Evolutionary conservation across 2,113 vertebrate species (phyloP).

Genomic region (Pseudopodoces humilis): DNA sequence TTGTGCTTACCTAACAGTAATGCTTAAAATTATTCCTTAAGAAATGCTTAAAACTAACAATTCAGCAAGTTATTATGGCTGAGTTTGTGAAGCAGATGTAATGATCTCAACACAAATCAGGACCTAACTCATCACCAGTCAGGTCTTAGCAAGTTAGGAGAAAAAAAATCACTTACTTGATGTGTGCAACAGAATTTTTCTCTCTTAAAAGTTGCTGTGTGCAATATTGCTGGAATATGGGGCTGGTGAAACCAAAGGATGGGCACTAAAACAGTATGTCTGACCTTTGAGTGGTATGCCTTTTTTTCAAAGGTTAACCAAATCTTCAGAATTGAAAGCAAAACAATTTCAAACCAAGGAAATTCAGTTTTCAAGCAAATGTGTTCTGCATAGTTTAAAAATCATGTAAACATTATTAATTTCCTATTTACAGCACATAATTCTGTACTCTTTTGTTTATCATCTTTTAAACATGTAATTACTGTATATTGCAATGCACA

Average conservation of each 20-base stretch:
- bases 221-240: not conserved
- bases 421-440: conserved; percentile 49
- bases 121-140: not conserved
- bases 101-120: not conserved
- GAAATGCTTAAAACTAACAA: not conserved
- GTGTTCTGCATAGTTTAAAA: not conserved
- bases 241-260: conserved; percentile 15
- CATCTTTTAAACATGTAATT: conserved; percentile 47
- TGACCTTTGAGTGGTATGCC: not conserved
- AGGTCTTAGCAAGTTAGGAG: not conserved
- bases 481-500: conserved; percentile 56
- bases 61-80: not conserved
- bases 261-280: not conserved
- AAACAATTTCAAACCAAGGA: not conserved
- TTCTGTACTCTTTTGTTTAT: conserved; percentile 32
- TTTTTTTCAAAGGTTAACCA: not conserved
- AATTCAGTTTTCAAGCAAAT: not conserved
- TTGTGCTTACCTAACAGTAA: not conserved
- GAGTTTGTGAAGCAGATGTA: not conserved
- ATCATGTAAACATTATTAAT: conserved; percentile 17
- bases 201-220: not conserved
- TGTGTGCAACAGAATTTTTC: not conserved
- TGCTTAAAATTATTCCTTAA: not conserved
- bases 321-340: not conserved
- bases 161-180: not conserved